Conservation (phyloP, 1,140 invertebrate genomes). For the Drosophila takahashii region DNA sequence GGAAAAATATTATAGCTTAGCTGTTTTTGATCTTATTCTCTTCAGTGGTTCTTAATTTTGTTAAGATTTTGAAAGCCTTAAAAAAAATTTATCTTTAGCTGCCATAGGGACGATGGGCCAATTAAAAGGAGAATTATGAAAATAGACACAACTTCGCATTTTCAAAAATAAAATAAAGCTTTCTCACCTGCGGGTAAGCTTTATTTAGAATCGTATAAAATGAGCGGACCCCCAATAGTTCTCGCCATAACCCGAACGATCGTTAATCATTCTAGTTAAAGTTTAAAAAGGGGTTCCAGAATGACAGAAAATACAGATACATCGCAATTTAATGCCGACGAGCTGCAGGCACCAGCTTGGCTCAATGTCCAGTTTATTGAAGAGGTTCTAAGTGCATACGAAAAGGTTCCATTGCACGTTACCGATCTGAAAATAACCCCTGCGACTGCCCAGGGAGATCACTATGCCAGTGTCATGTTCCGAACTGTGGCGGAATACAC, state of each 20-base stretch:
- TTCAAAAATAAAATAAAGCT: not conserved
- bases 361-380: conserved; percentile 50
- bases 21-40: too few species aligned
- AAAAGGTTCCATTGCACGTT: conserved; percentile 41
- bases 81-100: too few species aligned
- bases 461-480: conserved; percentile 76
- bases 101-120: too few species aligned
- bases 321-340: conserved; percentile 50
- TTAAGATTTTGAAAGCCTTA: too few species aligned
- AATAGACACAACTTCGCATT: too few species aligned
- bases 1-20: too few species aligned
- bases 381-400: conserved; percentile 29
- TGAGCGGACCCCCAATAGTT: not conserved
- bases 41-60: too few species aligned
- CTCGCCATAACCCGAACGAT: not conserved
- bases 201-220: not conserved
- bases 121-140: too few species aligned
- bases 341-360: conserved; percentile 60
- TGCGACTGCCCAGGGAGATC: conserved; percentile 65
- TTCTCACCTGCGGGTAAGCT: not conserved
- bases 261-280: not conserved
- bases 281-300: too few species aligned
- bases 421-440: conserved; percentile 49
- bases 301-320: conserved; percentile 36
- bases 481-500: conserved; percentile 36